Evolutionary conservation across 2,888 invertebrate species (phyloP).

Genomic region (Orthosia cruda): DNA sequence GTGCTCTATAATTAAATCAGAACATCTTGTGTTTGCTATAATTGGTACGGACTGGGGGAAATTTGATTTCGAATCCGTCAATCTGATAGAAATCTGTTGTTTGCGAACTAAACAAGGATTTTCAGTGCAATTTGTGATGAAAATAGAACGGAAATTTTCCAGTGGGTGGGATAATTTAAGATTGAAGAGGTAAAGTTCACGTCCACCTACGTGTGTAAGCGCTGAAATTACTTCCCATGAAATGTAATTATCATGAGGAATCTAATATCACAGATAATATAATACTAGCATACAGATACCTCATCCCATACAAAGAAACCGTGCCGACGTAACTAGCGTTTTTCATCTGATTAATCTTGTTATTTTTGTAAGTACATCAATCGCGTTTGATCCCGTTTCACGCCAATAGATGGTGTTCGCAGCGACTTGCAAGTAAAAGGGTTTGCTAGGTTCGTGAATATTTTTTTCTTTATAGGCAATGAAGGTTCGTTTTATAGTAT

Average conservation of each 20-base stretch:
- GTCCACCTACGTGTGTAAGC: not conserved
- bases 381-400: too few relatives aligned
- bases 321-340: too few relatives aligned
- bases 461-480: too few relatives aligned
- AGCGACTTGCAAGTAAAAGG: too few relatives aligned
- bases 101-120: conserved; percentile 7
- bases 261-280: too few relatives aligned
- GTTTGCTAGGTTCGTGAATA: too few relatives aligned
- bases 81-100: conserved; percentile 41
- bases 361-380: too few relatives aligned
- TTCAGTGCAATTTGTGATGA: conserved; percentile 13
- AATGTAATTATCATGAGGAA: not conserved
- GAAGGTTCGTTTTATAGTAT: too few relatives aligned
- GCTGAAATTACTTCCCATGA: not conserved
- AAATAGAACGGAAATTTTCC: conserved; percentile 16
- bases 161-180: not conserved
- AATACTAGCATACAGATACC: too few relatives aligned
- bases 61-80: conserved; percentile 61
- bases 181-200: conserved; percentile 1
- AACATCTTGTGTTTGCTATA: conserved; percentile 73
- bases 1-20: conserved; percentile 75
- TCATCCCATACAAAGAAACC: too few relatives aligned
- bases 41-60: conserved; percentile 60
- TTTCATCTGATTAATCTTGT: too few relatives aligned
- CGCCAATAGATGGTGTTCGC: too few relatives aligned